Percentiles rank a stretch among this genome's conserved stretches.
phyloP scores from a whole-genome alignment of 2,888 invertebrate genomes.

The Brachyopa scutellaris region DNA sequence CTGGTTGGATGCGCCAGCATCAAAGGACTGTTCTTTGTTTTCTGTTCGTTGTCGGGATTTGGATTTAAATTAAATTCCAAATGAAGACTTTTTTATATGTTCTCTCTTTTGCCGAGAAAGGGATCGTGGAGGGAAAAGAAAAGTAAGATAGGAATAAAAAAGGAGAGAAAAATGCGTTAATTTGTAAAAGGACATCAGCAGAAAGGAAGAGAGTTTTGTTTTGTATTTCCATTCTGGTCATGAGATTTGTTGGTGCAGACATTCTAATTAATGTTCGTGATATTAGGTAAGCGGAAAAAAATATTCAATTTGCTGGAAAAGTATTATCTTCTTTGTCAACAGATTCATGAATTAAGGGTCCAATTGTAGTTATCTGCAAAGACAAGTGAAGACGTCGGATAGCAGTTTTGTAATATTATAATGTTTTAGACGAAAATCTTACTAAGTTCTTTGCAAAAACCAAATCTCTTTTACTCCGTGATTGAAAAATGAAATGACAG shows the following conservation, averaged over 20 bases:
- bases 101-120: too few relatives aligned
- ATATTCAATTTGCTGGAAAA: not conserved
- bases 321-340: not conserved
- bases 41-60: constrained; percentile 22
- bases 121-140: constrained; percentile 1
- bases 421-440: too few relatives aligned
- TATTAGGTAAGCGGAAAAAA: constrained; percentile 20
- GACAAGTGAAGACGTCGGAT: not conserved
- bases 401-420: too few relatives aligned
- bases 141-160: constrained; percentile 3
- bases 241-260: constrained; percentile 21
- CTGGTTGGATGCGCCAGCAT: constrained; percentile 31
- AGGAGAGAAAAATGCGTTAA: constrained; percentile 42
- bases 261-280: constrained; percentile 35
- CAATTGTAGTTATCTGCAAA: not conserved
- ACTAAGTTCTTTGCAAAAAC: too few relatives aligned
- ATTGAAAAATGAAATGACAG: too few relatives aligned
- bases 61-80: constrained; percentile 68
- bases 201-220: constrained; percentile 7
- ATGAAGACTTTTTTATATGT: constrained; percentile 56
- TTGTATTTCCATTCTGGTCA: not conserved
- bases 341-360: not conserved
- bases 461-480: too few relatives aligned
- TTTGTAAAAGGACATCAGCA: constrained; percentile 45
- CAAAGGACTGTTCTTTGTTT: constrained; percentile 52